These are phyloP conservation scores for Andrena flavipes DNA, from an alignment of 2,888 invertebrate species.

Conservation along the genomic window DNA sequence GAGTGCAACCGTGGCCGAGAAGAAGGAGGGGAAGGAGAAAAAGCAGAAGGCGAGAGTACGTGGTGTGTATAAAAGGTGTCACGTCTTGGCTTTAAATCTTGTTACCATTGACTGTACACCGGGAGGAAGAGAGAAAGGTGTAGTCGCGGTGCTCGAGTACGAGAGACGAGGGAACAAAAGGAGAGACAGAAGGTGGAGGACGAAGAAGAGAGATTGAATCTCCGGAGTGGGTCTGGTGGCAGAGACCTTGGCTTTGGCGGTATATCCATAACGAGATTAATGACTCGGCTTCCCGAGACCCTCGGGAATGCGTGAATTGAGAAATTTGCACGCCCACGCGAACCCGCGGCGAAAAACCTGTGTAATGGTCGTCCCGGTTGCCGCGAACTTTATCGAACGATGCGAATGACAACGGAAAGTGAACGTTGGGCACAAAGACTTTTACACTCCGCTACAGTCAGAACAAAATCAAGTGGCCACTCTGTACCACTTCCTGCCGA, in stretches of 20 bases:
- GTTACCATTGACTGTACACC: conserved; percentile 25
- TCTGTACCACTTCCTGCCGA: too few species aligned
- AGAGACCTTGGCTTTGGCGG: conserved; percentile 75
- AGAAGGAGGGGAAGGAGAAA: neutral
- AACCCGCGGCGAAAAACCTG: neutral
- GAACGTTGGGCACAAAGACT: neutral
- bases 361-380: neutral
- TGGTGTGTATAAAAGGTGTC: conserved; percentile 36
- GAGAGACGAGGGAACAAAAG: neutral
- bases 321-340: conserved; percentile 37
- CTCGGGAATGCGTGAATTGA: conserved; percentile 43
- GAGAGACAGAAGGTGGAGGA: conserved; percentile 11
- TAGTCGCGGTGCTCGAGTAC: conserved; percentile 19
- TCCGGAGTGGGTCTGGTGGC: conserved; percentile 48
- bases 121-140: neutral
- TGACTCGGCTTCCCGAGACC: conserved; percentile 53
- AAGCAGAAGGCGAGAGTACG: neutral
- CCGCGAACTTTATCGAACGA: neutral
- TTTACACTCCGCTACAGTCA: neutral
- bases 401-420: neutral
- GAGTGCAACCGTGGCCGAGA: neutral
- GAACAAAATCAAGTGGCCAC: too few species aligned
- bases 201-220: conserved; percentile 40
- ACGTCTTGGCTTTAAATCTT: conserved; percentile 62
- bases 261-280: conserved; percentile 74